Evolutionary conservation across 1,140 invertebrate species (phyloP).

Genomic region (Drosophila biarmipes): DNA sequence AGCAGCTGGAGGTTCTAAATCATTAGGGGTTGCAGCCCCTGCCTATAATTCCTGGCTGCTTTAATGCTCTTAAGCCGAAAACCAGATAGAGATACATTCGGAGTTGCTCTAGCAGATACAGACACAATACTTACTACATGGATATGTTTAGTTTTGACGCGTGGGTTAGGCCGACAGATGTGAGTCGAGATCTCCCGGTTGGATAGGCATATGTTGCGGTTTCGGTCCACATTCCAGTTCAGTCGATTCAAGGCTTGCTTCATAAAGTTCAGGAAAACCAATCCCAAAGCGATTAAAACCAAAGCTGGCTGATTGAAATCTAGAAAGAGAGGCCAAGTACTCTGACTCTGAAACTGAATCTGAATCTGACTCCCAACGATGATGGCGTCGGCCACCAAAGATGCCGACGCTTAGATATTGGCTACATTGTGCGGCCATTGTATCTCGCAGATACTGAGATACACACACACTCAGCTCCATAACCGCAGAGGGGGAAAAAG

Average conservation of each 20-base stretch:
- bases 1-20: conserved; percentile 35
- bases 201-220: conserved; percentile 53
- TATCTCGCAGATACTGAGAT: conserved; percentile 41
- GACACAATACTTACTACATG: conserved; percentile 15
- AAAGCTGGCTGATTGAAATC: conserved; percentile 52
- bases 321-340: conserved; percentile 24
- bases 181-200: conserved; percentile 14
- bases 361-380: conserved; percentile 45
- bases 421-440: conserved; percentile 52
- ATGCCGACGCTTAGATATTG: conserved; percentile 72
- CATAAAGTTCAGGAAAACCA: conserved; percentile 47
- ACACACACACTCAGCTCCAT: conserved; percentile 12
- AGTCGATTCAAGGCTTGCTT: conserved; percentile 53
- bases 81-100: conserved; percentile 37
- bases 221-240: conserved; percentile 11
- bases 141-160: conserved; percentile 18
- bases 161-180: conserved; percentile 42
- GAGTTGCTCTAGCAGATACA: conserved; percentile 16
- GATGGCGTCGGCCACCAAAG: conserved; percentile 67
- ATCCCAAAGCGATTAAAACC: conserved; percentile 57
- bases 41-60: conserved; percentile 12
- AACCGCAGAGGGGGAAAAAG: conserved; percentile 29
- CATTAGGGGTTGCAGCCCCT: conserved; percentile 59
- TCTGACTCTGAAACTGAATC: conserved; percentile 10
- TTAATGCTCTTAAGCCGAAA: conserved; percentile 66